Base-by-base conservation (phyloP, 2,797 vertebrate species). In the Cuculus canorus region DNA sequence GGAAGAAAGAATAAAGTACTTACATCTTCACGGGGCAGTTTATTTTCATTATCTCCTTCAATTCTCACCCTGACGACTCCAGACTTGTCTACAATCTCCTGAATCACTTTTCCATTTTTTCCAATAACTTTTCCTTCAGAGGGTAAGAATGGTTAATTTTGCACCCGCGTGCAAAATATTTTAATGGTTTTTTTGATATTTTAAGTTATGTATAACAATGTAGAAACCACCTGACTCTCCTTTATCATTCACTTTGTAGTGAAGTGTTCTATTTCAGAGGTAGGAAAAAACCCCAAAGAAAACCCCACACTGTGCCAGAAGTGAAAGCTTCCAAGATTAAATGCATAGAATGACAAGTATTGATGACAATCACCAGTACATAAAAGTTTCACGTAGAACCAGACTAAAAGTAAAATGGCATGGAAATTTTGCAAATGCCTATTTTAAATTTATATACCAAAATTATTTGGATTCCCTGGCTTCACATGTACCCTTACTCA, bases 21-120 rank as follows among this genome's bases (percentile, higher is more conserved):
- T 97, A 99, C 99, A 81, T 99, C 99, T 97, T 99, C 99, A 96
- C 99, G 98, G 52, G 99, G 98, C 86, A 98, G 98, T 96, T 99
- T 99, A 98, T 98, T 99, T 98, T 99, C 99, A 53, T 99, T 99
- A 97, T 99, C 99, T 89, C 99, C 99, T 98, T 99, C 99, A 96
- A 99, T 99, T 97, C 98, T 98, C 95, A 99, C 99, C 95, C 99
- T 98, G 95, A 99, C 99, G 80, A 99, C 99, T 65, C 99, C 99
- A 43, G 99, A 99, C 97, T 99, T 99, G 97, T 99, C 99, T 96
- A 99, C 99, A 72, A 99, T 99, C 98, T 99, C 99, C 97, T 99
- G 99, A 98, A 99, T 99, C 86, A 99, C 99, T 97, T 99, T 99
- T 56, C 99, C 99, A 86, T 99, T 99, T 98, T 99, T 99, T 73